Base-by-base conservation (phyloP, 2,113 vertebrate genomes). In the Pogona vitticeps region DNA sequence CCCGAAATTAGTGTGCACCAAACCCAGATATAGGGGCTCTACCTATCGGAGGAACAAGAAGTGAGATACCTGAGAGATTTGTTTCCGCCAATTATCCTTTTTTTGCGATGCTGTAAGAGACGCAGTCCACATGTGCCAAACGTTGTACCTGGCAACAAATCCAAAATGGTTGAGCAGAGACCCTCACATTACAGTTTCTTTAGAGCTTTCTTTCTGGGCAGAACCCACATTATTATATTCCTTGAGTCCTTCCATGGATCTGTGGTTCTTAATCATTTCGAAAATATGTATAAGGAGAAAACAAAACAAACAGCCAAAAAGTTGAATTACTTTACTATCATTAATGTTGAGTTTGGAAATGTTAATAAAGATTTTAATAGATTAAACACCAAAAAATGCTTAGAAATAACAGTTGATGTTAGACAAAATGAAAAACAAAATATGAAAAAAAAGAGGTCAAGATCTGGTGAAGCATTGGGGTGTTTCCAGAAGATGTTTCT, bases 51-150 rank as follows among this genome's bases (percentile, higher is more conserved):
- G 31, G 17, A 84, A 18, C 59, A 76, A 20, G 80, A 10, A 3
- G 70, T 20, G 18, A 9, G 70, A 56, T 96, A 98, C 97, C 98
- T 97, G 89, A 97, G 94, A 1, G 98, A 97, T 90, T 98, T 97
- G 71, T 95, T 96, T 88, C 97, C 97, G 76, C 96, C 97, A 77
- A 96, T 96, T 86, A 96, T 96, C 86, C 95, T 95, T 93, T 97
- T 97, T 89, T 91, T 95, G 71, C 97, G 96, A 38, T 93, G 95
- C n/a, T 92, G 92, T 78, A 95, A 90, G 58, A 91, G 91, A 63
- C 94, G 95, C 79, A 93, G 92, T 20, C 96, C 96, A 85, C 96
- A 96, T 21, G 91, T 86, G 56, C 83, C 72, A 63, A 91, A 83
- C 31, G 86, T 84, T 36, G 90, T 84, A 93, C 90, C 96, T 96